Percentiles rank a stretch among this genome's conserved stretches.
Conservation (phyloP, 2,888 invertebrate genomes). For the Micoletzkya japonica region DNA sequence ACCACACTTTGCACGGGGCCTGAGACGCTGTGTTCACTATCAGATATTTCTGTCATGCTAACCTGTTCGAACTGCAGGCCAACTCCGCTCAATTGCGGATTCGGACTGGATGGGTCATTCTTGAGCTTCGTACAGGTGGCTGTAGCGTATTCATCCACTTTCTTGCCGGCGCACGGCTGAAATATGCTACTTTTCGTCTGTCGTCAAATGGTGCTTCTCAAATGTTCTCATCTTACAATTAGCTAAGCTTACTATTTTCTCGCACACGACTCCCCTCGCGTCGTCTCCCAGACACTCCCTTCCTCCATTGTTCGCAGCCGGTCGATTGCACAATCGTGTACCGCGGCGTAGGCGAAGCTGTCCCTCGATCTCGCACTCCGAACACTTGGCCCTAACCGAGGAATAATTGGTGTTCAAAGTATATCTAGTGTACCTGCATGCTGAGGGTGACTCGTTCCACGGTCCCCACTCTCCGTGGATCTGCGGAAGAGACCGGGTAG, state of each 20-base stretch:
- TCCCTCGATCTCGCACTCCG: constrained; percentile 50
- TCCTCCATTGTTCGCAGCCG: constrained; percentile 55
- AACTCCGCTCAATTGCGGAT: constrained; percentile 46
- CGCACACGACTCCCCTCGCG: constrained; percentile 49
- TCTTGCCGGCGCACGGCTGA: constrained; percentile 39
- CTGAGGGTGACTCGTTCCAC: constrained; percentile 52
- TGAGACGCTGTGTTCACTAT: not conserved
- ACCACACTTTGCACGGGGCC: constrained; percentile 55
- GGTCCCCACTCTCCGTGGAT: constrained; percentile 52
- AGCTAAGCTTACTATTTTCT: constrained; percentile 34
- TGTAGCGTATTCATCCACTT: constrained; percentile 42
- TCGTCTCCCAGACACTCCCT: constrained; percentile 49
- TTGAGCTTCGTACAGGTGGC: constrained; percentile 39
- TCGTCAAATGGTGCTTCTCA: no score
- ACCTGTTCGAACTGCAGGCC: constrained; percentile 51
- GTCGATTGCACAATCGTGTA: constrained; percentile 54
- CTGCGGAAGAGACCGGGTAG: constrained; percentile 33
- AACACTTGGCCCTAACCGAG: constrained; percentile 39
- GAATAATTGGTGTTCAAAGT: no score
- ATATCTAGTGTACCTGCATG: constrained; percentile 14
- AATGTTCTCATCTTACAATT: no score
- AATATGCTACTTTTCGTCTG: not conserved
- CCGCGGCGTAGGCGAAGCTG: constrained; percentile 51
- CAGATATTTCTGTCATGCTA: not conserved
- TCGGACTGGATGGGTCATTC: constrained; percentile 47